phyloP scores from a whole-genome alignment of 2,113 vertebrate species.

The Salminus brasiliensis region DNA sequence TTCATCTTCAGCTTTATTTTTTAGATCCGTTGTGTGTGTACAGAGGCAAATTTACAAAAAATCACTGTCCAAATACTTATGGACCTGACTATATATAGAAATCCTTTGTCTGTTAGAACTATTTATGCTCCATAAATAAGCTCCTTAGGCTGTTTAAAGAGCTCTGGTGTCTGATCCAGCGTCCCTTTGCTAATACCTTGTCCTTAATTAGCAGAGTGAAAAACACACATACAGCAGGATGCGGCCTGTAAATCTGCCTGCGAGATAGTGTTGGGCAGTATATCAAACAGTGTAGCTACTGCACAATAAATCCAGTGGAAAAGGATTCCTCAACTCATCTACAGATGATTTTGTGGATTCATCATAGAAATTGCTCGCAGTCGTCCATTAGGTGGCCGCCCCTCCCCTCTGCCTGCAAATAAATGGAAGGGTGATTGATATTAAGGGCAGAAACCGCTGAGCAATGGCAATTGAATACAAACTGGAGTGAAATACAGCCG shows the following conservation, averaged over 20 bases:
- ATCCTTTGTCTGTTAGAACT: neutral
- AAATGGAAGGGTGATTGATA: slow-evolving; percentile 61
- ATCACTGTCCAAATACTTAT: too few species aligned
- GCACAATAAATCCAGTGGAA: slow-evolving; percentile 20
- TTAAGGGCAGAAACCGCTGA: slow-evolving; percentile 54
- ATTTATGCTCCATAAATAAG: neutral
- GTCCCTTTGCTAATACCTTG: neutral
- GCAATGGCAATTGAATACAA: slow-evolving; percentile 57
- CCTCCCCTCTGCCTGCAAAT: slow-evolving; percentile 29
- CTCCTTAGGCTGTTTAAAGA: neutral
- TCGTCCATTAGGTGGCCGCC: slow-evolving; percentile 39
- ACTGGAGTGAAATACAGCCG: slow-evolving; percentile 51
- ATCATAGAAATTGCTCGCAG: slow-evolving; percentile 58
- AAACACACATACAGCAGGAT: neutral
- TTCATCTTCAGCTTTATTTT: too few species aligned
- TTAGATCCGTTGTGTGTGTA: too few species aligned
- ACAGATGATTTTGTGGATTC: slow-evolving; percentile 50
- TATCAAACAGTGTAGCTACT: slow-evolving; percentile 17
- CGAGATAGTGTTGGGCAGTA: neutral
- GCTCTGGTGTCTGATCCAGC: neutral
- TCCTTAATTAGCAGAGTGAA: neutral
- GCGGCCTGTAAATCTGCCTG: slow-evolving; percentile 2
- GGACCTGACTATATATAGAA: too few species aligned
- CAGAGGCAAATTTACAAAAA: too few species aligned
- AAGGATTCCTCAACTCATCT: slow-evolving; percentile 46